Evolutionary conservation across 2,888 invertebrate species (phyloP), one percentile per base, ranked within the genome.

Genomic region (Erynnis tages): DNA sequence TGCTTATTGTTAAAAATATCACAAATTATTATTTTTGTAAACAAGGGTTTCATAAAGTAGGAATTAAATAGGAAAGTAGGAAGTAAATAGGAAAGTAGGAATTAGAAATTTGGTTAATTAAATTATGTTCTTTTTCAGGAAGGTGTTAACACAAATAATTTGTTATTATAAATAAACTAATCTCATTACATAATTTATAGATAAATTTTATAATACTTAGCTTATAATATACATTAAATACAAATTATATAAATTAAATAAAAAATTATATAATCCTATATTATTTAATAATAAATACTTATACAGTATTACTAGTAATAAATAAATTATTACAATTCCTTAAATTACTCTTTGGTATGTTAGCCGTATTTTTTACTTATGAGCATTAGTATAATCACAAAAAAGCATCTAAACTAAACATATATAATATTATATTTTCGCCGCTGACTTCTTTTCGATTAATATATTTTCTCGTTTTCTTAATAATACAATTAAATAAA

Each of bases 281-380:
- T 43, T 32, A 47, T 29, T 25, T 46, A 30, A 45, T 14, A 8
- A 17, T 17, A 35, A n/a, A 17, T 35, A 35, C 13, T 14, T 35
- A 10, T 17, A n/a, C n/a, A 7, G 14, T 14, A 16, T 14, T 14
- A 14, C 14, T 14, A 37, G 10, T 14, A 19, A 19, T 37, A 10
- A 37, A 45, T 14, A 16, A 16, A 56, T 53, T 54, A 49, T 44
- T 48, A 53, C 8, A n/a, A 41, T 32, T 45, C 29, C 23, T 44
- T 71, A 67, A 63, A 62, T 58, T 65, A 69, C 72, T 83, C 87
- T 88, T 88, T 88, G 87, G 87, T 85, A 80, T 73, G 68, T 76
- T 84, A 88, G 87, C 87, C 69, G 87, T 85, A 63, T 72, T 53
- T 53, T 57, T 54, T 50, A 57, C 46, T 68, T 72, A 72, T 74